Base-by-base conservation (phyloP, 2,797 vertebrate species). In the Tympanoctomys barrerae region DNA sequence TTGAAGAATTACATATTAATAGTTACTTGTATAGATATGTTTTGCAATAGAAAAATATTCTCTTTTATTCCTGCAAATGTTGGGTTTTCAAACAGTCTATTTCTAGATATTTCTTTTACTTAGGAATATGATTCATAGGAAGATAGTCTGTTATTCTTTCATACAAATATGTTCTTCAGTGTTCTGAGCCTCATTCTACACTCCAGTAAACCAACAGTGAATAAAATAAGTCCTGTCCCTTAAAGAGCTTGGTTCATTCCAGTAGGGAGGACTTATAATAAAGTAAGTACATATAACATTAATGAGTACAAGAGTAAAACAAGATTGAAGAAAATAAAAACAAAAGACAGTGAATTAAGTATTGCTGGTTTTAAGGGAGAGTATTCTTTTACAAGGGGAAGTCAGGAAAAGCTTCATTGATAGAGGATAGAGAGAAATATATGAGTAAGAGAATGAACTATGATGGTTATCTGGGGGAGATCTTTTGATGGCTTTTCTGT, bases 81-180 rank as follows among this genome's bases (percentile, higher is more conserved):
- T 80, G 78, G 7, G 3, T 70, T 92, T 91, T 91, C 31, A 64
- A 71, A 82, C 31, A 86, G 86, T 80, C 5, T 52, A 0, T 59
- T 77, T 75, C n/a, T 81, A 19, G 36, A n/a, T 54, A 57, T 87
- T 81, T 91, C 52, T 80, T 94, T 91, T 84, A 75, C 13, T 79
- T 88, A 64, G 68, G 18, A 86, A 26, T 64, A 16, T 26, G 26
- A 64, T 36, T 61, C 42, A 24, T 81, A 61, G 73, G 39, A 81
- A 81, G 66, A 61, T 89, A 14, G 42, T 83, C 2, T 66, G 64
- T 59, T 80, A 36, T 49, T 86, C 49, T 83, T 78, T 80, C 54
- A 52, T 70, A 42, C 7, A 86, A 31, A 68, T 70, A 42, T 70
- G 26, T 13, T 31, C 10, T 84, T 78, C 4, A 78, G 7, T 21